Percentiles rank a stretch among this genome's conserved stretches.
These are phyloP conservation scores for Corella eumyota DNA, from an alignment of 23 tunicate species.

Conservation along the genomic window DNA sequence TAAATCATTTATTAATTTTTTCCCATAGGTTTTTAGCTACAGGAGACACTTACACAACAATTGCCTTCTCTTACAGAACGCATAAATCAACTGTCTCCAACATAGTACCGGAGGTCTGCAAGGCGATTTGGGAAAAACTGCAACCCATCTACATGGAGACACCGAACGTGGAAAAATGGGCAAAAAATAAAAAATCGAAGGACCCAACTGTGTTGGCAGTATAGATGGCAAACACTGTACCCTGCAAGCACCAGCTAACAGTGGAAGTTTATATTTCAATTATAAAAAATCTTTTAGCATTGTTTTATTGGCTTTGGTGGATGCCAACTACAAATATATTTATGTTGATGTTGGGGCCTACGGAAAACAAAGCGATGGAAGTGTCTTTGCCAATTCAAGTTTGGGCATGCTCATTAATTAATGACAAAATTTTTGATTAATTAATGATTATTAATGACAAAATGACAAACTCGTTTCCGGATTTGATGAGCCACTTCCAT, in stretches of 20 bases:
- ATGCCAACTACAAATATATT: conserved; percentile 10
- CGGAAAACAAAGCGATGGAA: conserved; percentile 15
- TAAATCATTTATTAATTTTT: no score
- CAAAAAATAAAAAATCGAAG: neutral
- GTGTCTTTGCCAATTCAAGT: conserved; percentile 8
- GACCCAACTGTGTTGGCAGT: conserved; percentile 12
- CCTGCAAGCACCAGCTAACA: conserved; percentile 17
- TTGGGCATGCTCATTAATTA: conserved; percentile 9
- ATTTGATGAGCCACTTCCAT: neutral
- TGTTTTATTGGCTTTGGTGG: conserved; percentile 11
- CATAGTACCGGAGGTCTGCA: neutral
- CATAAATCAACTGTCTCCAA: neutral
- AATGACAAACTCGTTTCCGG: no score
- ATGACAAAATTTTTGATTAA: no score
- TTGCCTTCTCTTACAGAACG: neutral
- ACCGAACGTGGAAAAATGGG: neutral
- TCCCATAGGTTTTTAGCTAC: conserved; percentile 8
- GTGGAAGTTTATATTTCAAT: conserved; percentile 11
- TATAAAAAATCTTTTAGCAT: conserved; percentile 7
- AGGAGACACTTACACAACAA: neutral
- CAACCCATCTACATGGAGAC: neutral
- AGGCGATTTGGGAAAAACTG: neutral
- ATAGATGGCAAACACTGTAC: neutral
- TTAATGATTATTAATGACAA: no score
- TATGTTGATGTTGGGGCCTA: conserved; percentile 11